phyloP scores from a whole-genome alignment of 2,113 vertebrate species.

The Eolophus roseicapilla region DNA sequence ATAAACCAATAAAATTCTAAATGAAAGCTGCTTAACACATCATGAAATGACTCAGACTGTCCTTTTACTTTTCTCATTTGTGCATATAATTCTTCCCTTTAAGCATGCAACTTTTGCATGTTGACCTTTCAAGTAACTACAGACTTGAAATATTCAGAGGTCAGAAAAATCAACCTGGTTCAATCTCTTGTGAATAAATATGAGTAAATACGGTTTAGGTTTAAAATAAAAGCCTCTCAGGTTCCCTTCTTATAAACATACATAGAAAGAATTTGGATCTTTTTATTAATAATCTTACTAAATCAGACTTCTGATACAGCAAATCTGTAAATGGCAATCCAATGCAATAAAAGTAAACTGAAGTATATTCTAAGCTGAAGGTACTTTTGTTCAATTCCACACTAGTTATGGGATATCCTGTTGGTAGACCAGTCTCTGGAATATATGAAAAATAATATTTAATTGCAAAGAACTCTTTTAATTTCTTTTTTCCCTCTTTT shows the following conservation, averaged over 20 bases:
- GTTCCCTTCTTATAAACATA: background rate
- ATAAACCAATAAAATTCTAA: background rate
- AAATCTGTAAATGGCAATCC: background rate
- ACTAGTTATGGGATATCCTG: background rate
- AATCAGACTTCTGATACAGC: background rate
- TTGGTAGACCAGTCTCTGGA: background rate
- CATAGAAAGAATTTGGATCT: background rate
- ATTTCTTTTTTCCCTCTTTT: background rate
- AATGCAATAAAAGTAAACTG: background rate
- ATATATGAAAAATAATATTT: background rate
- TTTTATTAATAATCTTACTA: background rate
- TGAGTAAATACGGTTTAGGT: background rate
- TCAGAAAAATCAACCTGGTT: background rate
- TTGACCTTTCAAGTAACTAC: background rate
- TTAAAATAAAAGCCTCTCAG: background rate
- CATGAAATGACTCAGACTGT: background rate
- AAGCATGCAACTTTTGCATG: background rate
- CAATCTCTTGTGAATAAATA: fast-evolving
- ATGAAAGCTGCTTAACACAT: background rate
- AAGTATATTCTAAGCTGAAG: background rate
- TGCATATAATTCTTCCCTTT: background rate
- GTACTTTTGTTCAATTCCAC: background rate
- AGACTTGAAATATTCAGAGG: background rate
- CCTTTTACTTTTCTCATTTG: background rate
- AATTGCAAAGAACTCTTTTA: background rate